A percentile compares a stretch with the other conserved stretches of the same genome.
phyloP scores from a whole-genome alignment of 2,113 vertebrate species.

The Herpetotheres cachinnans region DNA sequence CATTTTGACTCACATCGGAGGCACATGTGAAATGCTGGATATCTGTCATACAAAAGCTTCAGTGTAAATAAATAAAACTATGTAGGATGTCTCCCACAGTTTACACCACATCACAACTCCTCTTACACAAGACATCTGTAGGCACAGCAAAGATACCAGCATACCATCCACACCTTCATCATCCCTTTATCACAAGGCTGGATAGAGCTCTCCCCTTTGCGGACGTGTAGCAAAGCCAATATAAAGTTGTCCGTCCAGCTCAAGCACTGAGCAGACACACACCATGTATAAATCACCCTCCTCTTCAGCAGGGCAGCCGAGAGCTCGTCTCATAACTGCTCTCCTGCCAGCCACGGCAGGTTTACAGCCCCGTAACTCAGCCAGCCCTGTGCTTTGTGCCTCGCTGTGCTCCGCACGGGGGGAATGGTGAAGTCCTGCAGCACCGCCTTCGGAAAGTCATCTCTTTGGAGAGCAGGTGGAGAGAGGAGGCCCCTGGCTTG shows the following conservation, averaged over 20 bases:
- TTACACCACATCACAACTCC: neutral
- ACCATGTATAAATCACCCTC: neutral
- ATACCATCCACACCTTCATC: neutral
- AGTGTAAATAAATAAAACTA: neutral
- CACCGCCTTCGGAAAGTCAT: neutral
- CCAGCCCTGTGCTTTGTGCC: neutral
- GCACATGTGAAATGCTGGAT: neutral
- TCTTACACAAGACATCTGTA: neutral
- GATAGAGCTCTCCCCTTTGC: neutral
- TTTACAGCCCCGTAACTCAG: neutral
- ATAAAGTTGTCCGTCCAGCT: neutral
- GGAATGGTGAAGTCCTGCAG: neutral
- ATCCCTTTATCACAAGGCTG: neutral
- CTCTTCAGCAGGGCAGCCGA: neutral
- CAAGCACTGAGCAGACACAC: neutral
- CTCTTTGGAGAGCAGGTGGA: neutral
- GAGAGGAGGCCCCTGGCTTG: neutral
- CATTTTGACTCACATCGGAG: neutral
- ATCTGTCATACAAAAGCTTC: neutral
- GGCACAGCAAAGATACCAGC: neutral
- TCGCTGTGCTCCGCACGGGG: rapidly evolving
- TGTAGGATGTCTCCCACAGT: neutral
- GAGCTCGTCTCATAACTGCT: neutral
- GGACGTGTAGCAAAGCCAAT: neutral
- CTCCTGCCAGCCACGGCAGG: neutral